A percentile compares a stretch with the other conserved stretches of the same genome.
Evolutionary conservation across 2,113 vertebrate species (phyloP).

Genomic region (Neotoma lepida): DNA sequence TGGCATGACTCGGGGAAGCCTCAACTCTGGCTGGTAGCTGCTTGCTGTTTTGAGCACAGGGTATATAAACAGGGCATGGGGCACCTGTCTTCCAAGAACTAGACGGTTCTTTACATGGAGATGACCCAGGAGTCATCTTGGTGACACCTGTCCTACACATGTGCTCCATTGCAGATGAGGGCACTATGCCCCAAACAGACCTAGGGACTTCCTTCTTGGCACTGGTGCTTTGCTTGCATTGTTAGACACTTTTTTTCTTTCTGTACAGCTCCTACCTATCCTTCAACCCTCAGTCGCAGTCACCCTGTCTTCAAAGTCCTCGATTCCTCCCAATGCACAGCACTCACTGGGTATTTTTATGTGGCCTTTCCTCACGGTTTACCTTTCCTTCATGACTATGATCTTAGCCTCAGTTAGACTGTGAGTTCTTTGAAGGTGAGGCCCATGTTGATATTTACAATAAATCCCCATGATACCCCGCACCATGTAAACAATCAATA

Average conservation of each 20-base stretch:
- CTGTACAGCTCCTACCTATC: not conserved
- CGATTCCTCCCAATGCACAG: not conserved
- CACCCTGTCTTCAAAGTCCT: slow-evolving; percentile 25
- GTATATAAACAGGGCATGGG: not conserved
- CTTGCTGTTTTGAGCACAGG: not conserved
- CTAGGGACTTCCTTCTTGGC: not conserved
- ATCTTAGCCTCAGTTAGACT: slow-evolving; percentile 22
- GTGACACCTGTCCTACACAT: not conserved
- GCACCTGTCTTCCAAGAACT: slow-evolving; percentile 27
- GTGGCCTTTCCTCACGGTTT: not conserved
- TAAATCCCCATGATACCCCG: slow-evolving; percentile 8
- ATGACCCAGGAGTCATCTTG: slow-evolving; percentile 21
- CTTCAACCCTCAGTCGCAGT: slow-evolving; percentile 15
- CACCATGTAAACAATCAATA: slow-evolving; percentile 57
- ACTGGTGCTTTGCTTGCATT: not conserved
- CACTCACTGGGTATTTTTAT: slow-evolving; percentile 10
- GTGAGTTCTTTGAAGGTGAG: slow-evolving; percentile 47
- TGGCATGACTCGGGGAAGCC: not conserved
- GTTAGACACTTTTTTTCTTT: not conserved
- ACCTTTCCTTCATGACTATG: slow-evolving; percentile 43
- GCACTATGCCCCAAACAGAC: not conserved
- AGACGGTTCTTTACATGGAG: not conserved
- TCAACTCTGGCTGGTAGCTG: not conserved
- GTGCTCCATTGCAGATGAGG: not conserved
- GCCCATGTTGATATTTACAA: slow-evolving; percentile 53